phyloP scores from a whole-genome alignment of 2,797 vertebrate species.

The Semotilus atromaculatus region DNA sequence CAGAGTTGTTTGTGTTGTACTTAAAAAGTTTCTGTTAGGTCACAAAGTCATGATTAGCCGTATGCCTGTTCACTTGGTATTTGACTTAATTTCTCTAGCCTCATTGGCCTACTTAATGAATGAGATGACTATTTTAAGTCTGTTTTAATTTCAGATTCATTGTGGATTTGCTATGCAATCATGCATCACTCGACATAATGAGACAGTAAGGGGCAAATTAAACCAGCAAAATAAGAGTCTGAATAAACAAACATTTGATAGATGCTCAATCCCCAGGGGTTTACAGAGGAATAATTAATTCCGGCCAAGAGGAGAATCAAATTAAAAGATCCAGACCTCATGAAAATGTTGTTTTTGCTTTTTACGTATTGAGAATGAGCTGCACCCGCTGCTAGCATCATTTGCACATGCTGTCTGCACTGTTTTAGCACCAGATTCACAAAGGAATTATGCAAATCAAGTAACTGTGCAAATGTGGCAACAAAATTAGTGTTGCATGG shows the following conservation, averaged over 20 bases:
- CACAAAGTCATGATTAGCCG: slow-evolving; percentile 28
- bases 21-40: slow-evolving; percentile 34
- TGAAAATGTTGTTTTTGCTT: slow-evolving; percentile 32
- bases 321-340: slow-evolving; percentile 47
- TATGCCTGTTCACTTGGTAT: slow-evolving; percentile 34
- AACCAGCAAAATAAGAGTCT: slow-evolving; percentile 60
- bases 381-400: neutral
- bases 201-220: slow-evolving; percentile 60
- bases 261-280: slow-evolving; percentile 52
- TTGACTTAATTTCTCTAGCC: slow-evolving; percentile 48
- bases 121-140: slow-evolving; percentile 59
- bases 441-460: slow-evolving; percentile 27
- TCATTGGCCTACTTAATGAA: slow-evolving; percentile 63
- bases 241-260: slow-evolving; percentile 61
- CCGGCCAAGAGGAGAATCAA: slow-evolving; percentile 53
- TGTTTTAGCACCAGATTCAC: slow-evolving; percentile 20
- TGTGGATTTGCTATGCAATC: slow-evolving; percentile 56
- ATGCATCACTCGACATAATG: slow-evolving; percentile 54
- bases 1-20: slow-evolving; percentile 21
- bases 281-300: slow-evolving; percentile 57
- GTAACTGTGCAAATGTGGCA: neutral
- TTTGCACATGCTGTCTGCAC: slow-evolving; percentile 34
- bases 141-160: slow-evolving; percentile 58
- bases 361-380: slow-evolving; percentile 11
- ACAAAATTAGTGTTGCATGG: slow-evolving; percentile 22